A percentile compares a stretch with the other conserved stretches of the same genome.
phyloP scores from a whole-genome alignment of 2,888 invertebrate genomes.

The Mythimna vitellina region DNA sequence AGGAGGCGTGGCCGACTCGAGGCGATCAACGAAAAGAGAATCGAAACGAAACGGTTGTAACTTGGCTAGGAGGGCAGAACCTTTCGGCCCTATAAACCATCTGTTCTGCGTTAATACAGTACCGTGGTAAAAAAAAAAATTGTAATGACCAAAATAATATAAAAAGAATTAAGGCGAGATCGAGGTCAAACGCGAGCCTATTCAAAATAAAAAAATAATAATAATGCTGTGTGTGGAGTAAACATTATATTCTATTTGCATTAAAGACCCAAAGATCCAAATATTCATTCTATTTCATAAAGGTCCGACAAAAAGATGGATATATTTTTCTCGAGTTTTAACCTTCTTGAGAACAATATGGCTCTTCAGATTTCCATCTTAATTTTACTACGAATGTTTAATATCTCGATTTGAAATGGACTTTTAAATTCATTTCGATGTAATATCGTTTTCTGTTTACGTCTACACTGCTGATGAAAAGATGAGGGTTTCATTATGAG shows the following conservation, averaged over 20 bases:
- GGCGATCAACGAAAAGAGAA: no score
- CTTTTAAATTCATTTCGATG: constrained; percentile 41
- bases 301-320: constrained; percentile 3
- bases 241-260: constrained; percentile 7
- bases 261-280: not conserved
- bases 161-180: not conserved
- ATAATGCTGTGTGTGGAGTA: not conserved
- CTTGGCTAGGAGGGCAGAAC: no score
- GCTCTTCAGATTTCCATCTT: constrained; percentile 34
- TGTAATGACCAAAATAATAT: not conserved
- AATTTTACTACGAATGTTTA: constrained; percentile 41
- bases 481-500: constrained; percentile 29
- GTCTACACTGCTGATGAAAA: constrained; percentile 26
- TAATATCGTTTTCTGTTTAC: constrained; percentile 50
- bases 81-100: no score
- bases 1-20: no score
- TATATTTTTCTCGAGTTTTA: constrained; percentile 4
- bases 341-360: constrained; percentile 36
- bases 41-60: no score
- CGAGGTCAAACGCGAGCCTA: no score
- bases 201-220: no score
- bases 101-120: no score
- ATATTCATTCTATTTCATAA: constrained; percentile 28
- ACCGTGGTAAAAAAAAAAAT: no score
- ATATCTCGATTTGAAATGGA: constrained; percentile 45